Evolutionary conservation across 2,113 vertebrate genomes (phyloP).

Genomic region (Tupaia tana): DNA sequence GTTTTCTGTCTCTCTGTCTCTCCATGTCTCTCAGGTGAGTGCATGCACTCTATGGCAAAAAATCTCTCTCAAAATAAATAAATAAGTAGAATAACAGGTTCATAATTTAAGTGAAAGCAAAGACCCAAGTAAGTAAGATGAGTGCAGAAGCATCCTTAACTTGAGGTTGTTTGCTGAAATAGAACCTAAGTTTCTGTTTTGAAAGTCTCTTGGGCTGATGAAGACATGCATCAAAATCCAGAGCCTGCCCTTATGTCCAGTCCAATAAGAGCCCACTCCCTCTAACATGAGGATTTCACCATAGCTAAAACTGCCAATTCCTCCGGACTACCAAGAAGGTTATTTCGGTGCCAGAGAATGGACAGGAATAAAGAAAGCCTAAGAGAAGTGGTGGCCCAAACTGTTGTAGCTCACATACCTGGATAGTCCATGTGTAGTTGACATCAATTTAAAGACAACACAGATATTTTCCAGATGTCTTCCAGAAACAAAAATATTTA

Average conservation of each 20-base stretch:
- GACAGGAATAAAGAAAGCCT: not conserved
- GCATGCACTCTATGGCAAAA: too few relatives aligned
- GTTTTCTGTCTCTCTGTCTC: too few relatives aligned
- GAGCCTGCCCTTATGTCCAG: not conserved
- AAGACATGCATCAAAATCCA: not conserved
- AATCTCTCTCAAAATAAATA: too few relatives aligned
- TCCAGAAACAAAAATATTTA: not conserved
- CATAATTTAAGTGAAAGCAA: not conserved
- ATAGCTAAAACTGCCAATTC: not conserved
- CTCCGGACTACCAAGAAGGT: not conserved
- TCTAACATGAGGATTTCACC: not conserved
- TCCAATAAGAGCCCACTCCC: not conserved
- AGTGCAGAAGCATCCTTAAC: not conserved
- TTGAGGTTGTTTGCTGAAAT: not conserved
- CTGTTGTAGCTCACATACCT: not conserved
- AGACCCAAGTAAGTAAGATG: not conserved
- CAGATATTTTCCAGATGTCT: not conserved
- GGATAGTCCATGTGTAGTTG: not conserved
- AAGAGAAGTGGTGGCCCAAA: not conserved
- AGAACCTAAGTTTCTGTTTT: not conserved
- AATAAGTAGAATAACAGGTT: too few relatives aligned
- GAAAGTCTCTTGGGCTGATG: not conserved
- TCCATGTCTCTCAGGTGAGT: too few relatives aligned
- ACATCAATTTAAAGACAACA: not conserved
- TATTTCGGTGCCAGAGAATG: not conserved